These are phyloP conservation scores for Diprion similis DNA, from an alignment of 1,140 invertebrate genomes.

Conservation along the genomic window DNA sequence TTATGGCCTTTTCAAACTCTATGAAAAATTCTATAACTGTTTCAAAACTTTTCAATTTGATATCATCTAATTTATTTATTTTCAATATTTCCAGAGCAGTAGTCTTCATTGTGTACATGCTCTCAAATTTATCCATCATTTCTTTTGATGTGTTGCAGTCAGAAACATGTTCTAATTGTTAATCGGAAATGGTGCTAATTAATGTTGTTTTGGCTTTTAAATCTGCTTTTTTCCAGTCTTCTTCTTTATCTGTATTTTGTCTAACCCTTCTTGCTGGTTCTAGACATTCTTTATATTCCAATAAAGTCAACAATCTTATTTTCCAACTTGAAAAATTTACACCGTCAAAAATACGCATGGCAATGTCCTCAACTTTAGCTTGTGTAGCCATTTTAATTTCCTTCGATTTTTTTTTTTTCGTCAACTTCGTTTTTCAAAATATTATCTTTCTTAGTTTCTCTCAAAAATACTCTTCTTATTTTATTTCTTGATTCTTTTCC, in stretches of 20 bases:
- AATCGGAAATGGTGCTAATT: constrained; percentile 15
- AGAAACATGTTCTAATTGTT: constrained; percentile 19
- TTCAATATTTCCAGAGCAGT: constrained; percentile 14
- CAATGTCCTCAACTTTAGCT: constrained; percentile 1
- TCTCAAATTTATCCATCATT: constrained; percentile 17
- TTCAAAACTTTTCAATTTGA: constrained; percentile 25
- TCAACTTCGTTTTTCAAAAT: not conserved
- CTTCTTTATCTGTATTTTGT: not conserved
- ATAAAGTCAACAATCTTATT: not conserved
- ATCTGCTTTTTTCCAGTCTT: constrained; percentile 7
- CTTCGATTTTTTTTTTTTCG: not conserved
- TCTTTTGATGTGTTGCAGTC: constrained; percentile 11
- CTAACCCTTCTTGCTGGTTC: not conserved
- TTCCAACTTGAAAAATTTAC: constrained; percentile 6
- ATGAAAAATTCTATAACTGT: constrained; percentile 44
- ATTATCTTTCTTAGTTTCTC: not conserved
- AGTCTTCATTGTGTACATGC: constrained; percentile 8
- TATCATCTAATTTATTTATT: constrained; percentile 17
- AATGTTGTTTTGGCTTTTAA: constrained; percentile 17
- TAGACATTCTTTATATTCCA: constrained; percentile 6
- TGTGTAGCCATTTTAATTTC: constrained; percentile 4
- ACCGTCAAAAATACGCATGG: not conserved
- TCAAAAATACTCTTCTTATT: constrained; percentile 8
- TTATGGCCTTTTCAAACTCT: constrained; percentile 42
- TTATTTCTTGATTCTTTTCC: too few relatives aligned